These are phyloP conservation scores for Onychomys leucogaster DNA, from an alignment of 2,797 vertebrate genomes.

Conservation along the genomic window DNA sequence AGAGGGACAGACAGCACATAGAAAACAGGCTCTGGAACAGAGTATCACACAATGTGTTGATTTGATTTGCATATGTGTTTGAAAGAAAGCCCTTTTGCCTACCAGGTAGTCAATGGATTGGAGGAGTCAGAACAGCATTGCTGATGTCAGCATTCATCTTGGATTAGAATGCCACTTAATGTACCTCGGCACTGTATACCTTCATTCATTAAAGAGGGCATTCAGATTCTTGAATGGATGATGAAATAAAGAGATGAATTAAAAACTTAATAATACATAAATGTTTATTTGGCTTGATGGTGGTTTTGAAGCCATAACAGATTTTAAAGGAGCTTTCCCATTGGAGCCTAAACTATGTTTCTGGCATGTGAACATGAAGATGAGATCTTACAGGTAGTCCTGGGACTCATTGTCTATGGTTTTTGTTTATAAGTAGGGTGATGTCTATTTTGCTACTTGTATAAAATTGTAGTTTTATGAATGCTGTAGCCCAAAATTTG, in stretches of 20 bases:
- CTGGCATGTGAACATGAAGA: conserved; percentile 13
- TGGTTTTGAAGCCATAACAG: conserved; percentile 37
- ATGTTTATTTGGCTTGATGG: conserved; percentile 15
- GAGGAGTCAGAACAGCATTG: not conserved
- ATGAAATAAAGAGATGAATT: conserved; percentile 41
- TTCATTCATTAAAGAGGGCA: conserved; percentile 32
- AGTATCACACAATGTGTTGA: not conserved
- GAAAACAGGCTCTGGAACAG: not conserved
- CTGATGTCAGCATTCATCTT: not conserved
- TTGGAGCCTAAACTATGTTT: conserved; percentile 32
- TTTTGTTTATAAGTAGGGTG: conserved; percentile 52
- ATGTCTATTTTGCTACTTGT: conserved; percentile 68
- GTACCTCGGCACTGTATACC: not conserved
- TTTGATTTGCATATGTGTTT: not conserved
- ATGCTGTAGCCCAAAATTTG: conserved; percentile 75
- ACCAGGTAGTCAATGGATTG: not conserved
- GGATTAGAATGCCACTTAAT: conserved; percentile 43
- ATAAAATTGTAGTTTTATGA: conserved; percentile 74
- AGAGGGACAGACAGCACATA: not conserved
- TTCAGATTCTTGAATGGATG: conserved; percentile 33
- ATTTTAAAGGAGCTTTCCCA: conserved; percentile 5
- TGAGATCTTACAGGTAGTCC: not conserved
- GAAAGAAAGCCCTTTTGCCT: not conserved
- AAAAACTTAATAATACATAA: conserved; percentile 29
- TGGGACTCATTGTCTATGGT: conserved; percentile 19